Base-by-base conservation (phyloP, 1,140 invertebrate species). In the Dendroctonus ponderosae region DNA sequence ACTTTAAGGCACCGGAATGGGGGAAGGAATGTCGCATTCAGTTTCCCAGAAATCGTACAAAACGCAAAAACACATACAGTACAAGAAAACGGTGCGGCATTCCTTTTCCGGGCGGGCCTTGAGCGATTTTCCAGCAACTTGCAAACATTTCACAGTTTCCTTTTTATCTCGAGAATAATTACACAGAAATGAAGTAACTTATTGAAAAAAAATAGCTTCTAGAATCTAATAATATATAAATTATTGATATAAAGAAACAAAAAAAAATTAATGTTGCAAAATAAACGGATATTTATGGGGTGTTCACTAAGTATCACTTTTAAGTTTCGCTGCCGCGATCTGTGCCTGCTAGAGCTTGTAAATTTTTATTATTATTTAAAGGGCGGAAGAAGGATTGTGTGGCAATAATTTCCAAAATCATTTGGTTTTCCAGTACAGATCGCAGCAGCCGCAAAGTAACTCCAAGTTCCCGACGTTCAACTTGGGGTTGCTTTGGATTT, bases 231-330 rank as follows among this genome's bases (percentile, higher is more conserved):
- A 56, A 44, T 60, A 60, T 49, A 60, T 49, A 49, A 60, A 60
- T 62, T 71, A 71, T 66, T 71, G 69, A 69, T 69, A 66, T 68
- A 70, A 72, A 68, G 58, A 51, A 63, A 72, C 59, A 67, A 66
- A 39, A 64, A 69, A 69, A 66, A 64, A 70, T 70, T 66, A 72
- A 70, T 72, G 71, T 71, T 72, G 71, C 71, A 69, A 68, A 68
- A 69, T 67, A 48, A 26, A 46, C 40, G 44, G 46, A 71, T 72
- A 70, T 71, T 67, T 66, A 69, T 68, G 69, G 66, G 41, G 66
- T 62, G 63, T 72, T 70, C 62, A 26, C 26, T 26, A 26, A 26
- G 26, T 26, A 52, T 58, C 68, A 64, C 60, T 48, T 68, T 63
- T 54, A 52, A 50, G 15, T 62, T 68, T 62, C 48, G 15, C 40